Base-by-base conservation (phyloP, 1,140 invertebrate genomes). In the Holotrichia oblita region DNA sequence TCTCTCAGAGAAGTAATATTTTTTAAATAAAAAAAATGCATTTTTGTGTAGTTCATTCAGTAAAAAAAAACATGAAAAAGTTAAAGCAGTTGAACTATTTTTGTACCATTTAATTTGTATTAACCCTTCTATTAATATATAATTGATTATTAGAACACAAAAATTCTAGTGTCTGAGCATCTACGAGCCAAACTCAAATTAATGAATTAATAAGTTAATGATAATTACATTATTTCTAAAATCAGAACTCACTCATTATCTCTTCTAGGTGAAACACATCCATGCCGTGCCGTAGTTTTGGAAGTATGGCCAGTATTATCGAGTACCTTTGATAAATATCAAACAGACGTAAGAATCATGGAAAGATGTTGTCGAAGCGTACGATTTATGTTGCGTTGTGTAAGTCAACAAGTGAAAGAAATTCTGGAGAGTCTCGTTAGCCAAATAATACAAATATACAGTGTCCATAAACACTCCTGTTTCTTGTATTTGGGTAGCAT, bases 401-500 rank as follows among this genome's bases (percentile, higher is more conserved):
- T 96, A 27, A 94, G 96, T 6, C 92, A 92, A 84, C 92, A 95
- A 84, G 94, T 93, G 0, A 76, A 55, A 34, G 85, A 87, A 80
- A 89, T 99, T 69, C 89, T 99, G 64, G 92, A 94, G 79, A 91
- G 93, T 59, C 87, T 99, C 76, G 95, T 96, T 42, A 90, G 93
- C 87, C 94, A 96, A 91, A 96, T 99, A 85, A 93, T 97, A 0
- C 86, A 89, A 59, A 88, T 98, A n/a, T 99, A 99, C 87, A 87
- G 90, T 20, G 81, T 88, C 20, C 92, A 96, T 86, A 92, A 94
- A 81, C 97, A 99, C 87, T 98, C 96, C 75, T 99, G 97, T 88
- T 96, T 98, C 85, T 90, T 99, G 3, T 99, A 99, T 86, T 89
- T 99, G 73, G 96, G 95, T 7, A 97, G 96, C 81, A 97, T 99